A percentile compares a stretch with the other conserved stretches of the same genome.
phyloP scores from a whole-genome alignment of 2,113 vertebrate species.

The Zapornia atra region DNA sequence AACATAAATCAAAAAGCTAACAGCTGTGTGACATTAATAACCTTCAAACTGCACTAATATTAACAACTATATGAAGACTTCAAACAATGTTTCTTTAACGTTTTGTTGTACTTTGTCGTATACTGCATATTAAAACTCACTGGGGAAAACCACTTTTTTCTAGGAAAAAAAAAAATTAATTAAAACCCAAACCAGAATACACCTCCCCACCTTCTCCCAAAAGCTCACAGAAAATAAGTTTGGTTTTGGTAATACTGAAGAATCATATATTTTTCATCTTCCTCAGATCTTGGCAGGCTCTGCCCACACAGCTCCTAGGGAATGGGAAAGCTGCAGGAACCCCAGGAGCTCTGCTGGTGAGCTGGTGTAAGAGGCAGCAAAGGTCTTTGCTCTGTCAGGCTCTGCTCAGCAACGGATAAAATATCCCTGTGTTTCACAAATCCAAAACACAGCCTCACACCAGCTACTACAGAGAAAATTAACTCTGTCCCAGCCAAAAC shows the following conservation, averaged over 20 bases:
- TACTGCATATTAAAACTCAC: neutral
- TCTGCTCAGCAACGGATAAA: too few relatives aligned
- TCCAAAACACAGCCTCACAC: too few relatives aligned
- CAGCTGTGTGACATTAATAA: neutral
- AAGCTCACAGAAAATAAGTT: neutral
- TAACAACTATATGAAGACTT: neutral
- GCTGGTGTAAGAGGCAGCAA: too few relatives aligned
- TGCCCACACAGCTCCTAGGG: neutral
- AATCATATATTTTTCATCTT: neutral
- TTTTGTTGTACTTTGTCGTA: neutral
- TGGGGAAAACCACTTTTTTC: neutral
- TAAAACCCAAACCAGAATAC: neutral
- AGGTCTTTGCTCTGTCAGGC: too few relatives aligned
- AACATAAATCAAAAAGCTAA: neutral
- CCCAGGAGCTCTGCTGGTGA: neutral
- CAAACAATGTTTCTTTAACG: neutral
- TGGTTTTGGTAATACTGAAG: neutral
- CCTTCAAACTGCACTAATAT: neutral
- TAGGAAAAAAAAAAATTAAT: neutral
- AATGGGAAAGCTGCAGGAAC: neutral
- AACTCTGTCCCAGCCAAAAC: too few relatives aligned
- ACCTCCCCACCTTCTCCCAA: too few relatives aligned
- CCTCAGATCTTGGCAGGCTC: rapidly evolving
- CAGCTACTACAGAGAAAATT: too few relatives aligned
- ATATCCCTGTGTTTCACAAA: too few relatives aligned